These are phyloP conservation scores for Aspidoscelis tigris DNA, from an alignment of 2,113 vertebrate genomes.

Conservation along the genomic window DNA sequence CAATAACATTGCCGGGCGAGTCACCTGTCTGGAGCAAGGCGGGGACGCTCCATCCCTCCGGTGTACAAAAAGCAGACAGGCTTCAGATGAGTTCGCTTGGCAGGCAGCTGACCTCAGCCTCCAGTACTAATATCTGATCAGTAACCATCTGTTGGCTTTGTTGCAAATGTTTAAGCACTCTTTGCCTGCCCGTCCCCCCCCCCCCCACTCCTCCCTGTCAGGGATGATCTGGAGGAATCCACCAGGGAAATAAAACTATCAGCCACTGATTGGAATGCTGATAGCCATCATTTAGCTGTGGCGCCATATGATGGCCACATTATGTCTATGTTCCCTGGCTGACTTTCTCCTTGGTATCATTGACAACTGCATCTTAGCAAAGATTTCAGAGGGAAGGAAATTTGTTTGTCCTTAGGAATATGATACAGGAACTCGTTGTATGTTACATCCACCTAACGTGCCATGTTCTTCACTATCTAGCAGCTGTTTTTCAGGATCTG, in stretches of 20 bases:
- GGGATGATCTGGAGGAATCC: slow-evolving; percentile 74
- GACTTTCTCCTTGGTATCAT: slow-evolving; percentile 42
- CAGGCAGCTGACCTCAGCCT: slow-evolving; percentile 70
- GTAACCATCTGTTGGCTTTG: slow-evolving; percentile 78
- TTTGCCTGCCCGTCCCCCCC: slow-evolving; percentile 6
- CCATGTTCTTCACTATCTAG: not conserved
- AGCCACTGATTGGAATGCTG: slow-evolving; percentile 69
- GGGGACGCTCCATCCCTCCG: slow-evolving; percentile 6
- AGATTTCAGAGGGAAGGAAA: not conserved
- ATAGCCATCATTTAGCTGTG: slow-evolving; percentile 65
- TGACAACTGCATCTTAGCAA: slow-evolving; percentile 40
- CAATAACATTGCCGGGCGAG: slow-evolving; percentile 23
- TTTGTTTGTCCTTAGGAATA: not conserved
- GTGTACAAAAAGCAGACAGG: slow-evolving; percentile 22
- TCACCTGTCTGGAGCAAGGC: slow-evolving; percentile 54
- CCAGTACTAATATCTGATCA: slow-evolving; percentile 76
- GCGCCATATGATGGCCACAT: slow-evolving; percentile 70
- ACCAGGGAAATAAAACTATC: slow-evolving; percentile 74
- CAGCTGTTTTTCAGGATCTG: not conserved
- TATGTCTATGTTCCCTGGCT: slow-evolving; percentile 60
- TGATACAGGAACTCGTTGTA: not conserved
- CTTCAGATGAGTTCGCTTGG: slow-evolving; percentile 44
- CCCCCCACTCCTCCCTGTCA: slow-evolving; percentile 47
- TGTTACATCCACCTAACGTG: too few species aligned
- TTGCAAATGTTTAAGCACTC: slow-evolving; percentile 61